These are phyloP conservation scores for Crematogaster levior DNA, from an alignment of 2,888 invertebrate species.

Conservation along the genomic window DNA sequence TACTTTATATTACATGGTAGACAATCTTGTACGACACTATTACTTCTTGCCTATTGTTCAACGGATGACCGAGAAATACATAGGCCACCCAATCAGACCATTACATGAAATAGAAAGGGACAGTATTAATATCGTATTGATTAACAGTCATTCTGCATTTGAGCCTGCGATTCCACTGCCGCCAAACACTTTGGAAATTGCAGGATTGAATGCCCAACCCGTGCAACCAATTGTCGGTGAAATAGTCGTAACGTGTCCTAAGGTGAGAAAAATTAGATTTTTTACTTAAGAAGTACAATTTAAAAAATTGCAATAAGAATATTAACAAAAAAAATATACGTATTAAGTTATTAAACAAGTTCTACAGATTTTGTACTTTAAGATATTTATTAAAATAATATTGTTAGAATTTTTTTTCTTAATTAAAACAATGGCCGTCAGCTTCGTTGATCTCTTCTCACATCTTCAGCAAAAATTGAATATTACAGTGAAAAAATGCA, in stretches of 20 bases:
- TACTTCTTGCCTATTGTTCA: not conserved
- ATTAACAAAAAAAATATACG: not conserved
- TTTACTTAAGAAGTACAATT: not conserved
- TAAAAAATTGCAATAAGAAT: not conserved
- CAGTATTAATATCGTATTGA: not conserved
- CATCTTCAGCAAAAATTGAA: no score
- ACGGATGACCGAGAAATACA: not conserved
- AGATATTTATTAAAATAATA: no score
- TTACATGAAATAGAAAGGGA: conserved; percentile 21
- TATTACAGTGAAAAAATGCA: no score
- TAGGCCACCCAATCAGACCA: conserved; percentile 16
- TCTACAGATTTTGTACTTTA: no score
- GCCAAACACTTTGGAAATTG: conserved; percentile 3
- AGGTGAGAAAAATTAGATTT: not conserved
- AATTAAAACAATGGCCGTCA: no score
- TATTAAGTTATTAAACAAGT: no score
- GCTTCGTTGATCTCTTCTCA: no score
- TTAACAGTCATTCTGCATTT: conserved; percentile 20
- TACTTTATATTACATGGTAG: not conserved
- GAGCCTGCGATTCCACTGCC: conserved; percentile 24
- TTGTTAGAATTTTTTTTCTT: no score
- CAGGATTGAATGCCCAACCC: not conserved
- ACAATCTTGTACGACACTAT: conserved; percentile 1
- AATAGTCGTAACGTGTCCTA: not conserved
- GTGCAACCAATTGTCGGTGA: not conserved